Conservation (phyloP, 2,113 vertebrate genomes). For the Arothron firmamentum region DNA sequence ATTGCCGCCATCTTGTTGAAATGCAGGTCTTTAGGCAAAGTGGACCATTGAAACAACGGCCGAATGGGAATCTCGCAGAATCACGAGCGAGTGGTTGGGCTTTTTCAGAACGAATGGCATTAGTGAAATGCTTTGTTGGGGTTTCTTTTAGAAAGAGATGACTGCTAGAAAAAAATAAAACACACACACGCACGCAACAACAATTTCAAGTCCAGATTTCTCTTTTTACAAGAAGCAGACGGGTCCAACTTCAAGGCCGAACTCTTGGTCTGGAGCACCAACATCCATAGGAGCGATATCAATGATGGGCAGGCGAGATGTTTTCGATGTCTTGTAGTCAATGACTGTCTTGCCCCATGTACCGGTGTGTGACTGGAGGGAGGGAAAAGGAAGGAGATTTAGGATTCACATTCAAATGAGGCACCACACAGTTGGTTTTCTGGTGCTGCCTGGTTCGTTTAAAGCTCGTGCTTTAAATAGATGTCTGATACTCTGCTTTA, state of each 20-base stretch:
- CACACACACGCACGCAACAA: constrained; percentile 76
- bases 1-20: constrained; percentile 80
- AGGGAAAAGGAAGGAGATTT: constrained; percentile 10
- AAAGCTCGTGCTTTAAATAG: background rate
- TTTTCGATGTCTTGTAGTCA: constrained; percentile 98
- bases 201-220: constrained; percentile 97
- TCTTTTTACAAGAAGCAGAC: constrained; percentile 99
- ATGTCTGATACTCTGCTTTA: background rate
- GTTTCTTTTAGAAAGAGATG: constrained; percentile 83
- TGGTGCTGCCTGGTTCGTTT: background rate
- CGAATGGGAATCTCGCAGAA: constrained; percentile 67
- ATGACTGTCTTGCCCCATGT: constrained; percentile 97
- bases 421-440: background rate
- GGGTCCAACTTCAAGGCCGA: constrained; percentile 91
- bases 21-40: constrained; percentile 83
- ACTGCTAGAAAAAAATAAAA: constrained; percentile 85
- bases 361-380: constrained; percentile 90
- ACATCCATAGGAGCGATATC: constrained; percentile 98
- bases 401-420: background rate
- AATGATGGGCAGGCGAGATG: constrained; percentile 95
- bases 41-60: constrained; percentile 78
- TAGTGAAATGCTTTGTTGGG: constrained; percentile 75
- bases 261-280: constrained; percentile 97
- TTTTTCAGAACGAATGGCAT: constrained; percentile 77
- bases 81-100: constrained; percentile 54